Base-by-base conservation (phyloP, 92 coral and sea anemone species). In the Nematostella vectensis region DNA sequence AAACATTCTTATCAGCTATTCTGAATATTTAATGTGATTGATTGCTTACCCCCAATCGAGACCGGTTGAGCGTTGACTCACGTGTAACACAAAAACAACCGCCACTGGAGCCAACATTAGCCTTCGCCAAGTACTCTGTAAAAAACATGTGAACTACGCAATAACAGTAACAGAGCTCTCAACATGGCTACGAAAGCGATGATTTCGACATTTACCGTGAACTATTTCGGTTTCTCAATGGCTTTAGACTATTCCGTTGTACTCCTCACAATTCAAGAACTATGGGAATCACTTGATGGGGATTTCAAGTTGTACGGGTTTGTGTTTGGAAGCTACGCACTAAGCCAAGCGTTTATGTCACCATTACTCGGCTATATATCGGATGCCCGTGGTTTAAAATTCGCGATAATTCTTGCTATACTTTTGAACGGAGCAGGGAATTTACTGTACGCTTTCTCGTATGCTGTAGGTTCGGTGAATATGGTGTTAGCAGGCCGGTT, bases 311-410 rank as follows among this genome's bases (percentile, higher is more conserved):
- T 57, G 23, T 93, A 75, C 26, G 99, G 99, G 29, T 77, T 82
- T 39, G 84, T 82, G 59, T 93, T 82, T 28, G 99, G 99, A 3
- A 87, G 86, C 43, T 93, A 86, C 61, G 99, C 99, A 4, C 70
- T 93, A 9, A 85, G 88, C 11, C 99, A 93, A 45, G 74, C 89
- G 16, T 44, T 82, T 12, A 71, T 74, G 40, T 82, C 99, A 49
- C 99, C 96, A 2, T 61, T 93, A 17, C 69, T 93, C 4, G 99
- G 99, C 26, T 93, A 93, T 45, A 60, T 93, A 39, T 83, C 99
- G 17, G 99, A 93, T 63, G 70, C 81, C 23, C 83, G 76, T 26
- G 99, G 99, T 53, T 62, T 88, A 27, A 93, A 93, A 62, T 93
- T 87, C 52, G 73, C 96, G 17, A 64, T 87, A 23, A 57, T 83